Conservation (phyloP, 2,888 invertebrate species). For the Cephus rjabovi region DNA sequence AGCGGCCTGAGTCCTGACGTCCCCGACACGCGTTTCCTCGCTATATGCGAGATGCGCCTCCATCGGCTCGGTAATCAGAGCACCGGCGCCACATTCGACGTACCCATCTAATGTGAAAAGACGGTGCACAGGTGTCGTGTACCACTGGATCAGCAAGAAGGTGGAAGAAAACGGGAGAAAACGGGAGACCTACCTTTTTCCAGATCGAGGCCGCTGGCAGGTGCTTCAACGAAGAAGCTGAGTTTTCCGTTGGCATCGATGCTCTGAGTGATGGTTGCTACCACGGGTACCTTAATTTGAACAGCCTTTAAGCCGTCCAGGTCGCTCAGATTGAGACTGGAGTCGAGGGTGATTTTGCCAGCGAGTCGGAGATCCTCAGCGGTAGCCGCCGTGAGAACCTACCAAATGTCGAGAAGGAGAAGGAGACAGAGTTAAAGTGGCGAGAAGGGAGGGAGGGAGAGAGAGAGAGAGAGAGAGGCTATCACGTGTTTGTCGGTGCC, state of each 20-base stretch:
- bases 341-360: conserved; percentile 70
- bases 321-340: conserved; percentile 48
- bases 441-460: too few species aligned
- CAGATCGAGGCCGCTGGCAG: conserved; percentile 53
- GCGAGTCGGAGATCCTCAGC: conserved; percentile 77
- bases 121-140: too few species aligned
- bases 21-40: too few species aligned
- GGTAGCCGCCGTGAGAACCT: conserved; percentile 80
- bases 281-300: conserved; percentile 73
- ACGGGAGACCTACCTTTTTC: conserved; percentile 51
- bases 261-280: conserved; percentile 72
- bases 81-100: too few species aligned
- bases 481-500: conserved; percentile 64
- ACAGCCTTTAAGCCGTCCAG: conserved; percentile 65
- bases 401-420: conserved; percentile 5
- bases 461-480: conserved; percentile 44
- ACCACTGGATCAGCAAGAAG: too few species aligned
- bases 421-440: too few species aligned
- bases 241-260: conserved; percentile 69
- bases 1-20: too few species aligned
- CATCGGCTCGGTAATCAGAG: too few species aligned
- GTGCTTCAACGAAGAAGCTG: conserved; percentile 70
- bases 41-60: too few species aligned
- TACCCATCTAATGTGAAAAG: too few species aligned
- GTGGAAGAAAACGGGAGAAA: too few species aligned